phyloP scores from a whole-genome alignment of 2,113 vertebrate species.

The Urocynchramus pylzowi region DNA sequence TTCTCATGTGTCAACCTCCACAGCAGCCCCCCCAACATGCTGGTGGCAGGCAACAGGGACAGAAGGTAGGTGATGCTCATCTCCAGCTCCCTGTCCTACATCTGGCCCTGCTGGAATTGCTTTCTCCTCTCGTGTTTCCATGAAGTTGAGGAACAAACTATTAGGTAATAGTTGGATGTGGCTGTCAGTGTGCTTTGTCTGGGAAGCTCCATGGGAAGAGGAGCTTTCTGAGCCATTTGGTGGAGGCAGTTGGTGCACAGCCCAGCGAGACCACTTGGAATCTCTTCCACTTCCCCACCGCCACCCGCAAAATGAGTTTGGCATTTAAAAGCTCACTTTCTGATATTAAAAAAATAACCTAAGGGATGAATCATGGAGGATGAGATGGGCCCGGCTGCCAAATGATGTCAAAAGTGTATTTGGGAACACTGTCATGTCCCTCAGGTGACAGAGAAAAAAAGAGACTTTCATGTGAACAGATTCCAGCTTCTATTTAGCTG shows the following conservation, averaged over 20 bases:
- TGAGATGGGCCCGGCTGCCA: conserved; percentile 68
- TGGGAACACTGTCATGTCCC: conserved; percentile 65
- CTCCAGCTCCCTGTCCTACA: not conserved
- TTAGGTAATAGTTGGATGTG: conserved; percentile 70
- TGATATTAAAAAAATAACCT: conserved; percentile 78
- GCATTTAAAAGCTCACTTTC: conserved; percentile 79
- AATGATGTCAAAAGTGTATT: conserved; percentile 71
- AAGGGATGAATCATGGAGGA: conserved; percentile 67
- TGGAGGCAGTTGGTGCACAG: conserved; percentile 73
- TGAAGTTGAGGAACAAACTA: conserved; percentile 21
- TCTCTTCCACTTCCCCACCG: conserved; percentile 62
- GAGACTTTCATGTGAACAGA: conserved; percentile 64
- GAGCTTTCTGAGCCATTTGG: conserved; percentile 71
- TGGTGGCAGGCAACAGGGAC: conserved; percentile 93
- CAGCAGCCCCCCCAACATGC: conserved; percentile 80
- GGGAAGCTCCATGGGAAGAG: conserved; percentile 51
- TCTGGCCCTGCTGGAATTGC: conserved; percentile 3
- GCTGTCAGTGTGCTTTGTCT: conserved; percentile 30
- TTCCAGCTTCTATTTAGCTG: conserved; percentile 79
- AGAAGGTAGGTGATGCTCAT: conserved; percentile 77
- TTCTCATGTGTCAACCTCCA: conserved; percentile 89
- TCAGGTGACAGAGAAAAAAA: conserved; percentile 55
- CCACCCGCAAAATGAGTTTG: conserved; percentile 76
- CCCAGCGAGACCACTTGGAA: conserved; percentile 75
- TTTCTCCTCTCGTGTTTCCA: not conserved